Conservation (phyloP, 1,140 invertebrate genomes). For the Drosophila asahinai region DNA sequence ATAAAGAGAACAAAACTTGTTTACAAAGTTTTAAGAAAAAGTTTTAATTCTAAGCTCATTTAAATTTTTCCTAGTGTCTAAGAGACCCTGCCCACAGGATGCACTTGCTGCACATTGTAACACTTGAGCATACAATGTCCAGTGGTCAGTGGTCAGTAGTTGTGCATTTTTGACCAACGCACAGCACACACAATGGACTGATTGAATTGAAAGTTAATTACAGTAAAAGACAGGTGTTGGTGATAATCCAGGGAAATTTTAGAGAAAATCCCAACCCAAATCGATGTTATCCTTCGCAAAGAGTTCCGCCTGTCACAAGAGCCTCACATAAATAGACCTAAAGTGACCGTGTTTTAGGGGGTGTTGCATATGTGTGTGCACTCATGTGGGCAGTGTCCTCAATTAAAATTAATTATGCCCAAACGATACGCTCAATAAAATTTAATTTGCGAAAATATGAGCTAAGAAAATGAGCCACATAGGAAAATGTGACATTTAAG, state of each 20-base stretch:
- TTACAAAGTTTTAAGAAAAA: not conserved
- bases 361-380: conserved; percentile 8
- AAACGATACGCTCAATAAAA: conserved; percentile 84
- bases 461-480: conserved; percentile 72
- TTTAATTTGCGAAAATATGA: conserved; percentile 82
- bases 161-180: conserved; percentile 26
- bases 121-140: conserved; percentile 45
- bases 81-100: conserved; percentile 20
- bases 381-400: conserved; percentile 61
- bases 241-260: not conserved
- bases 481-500: conserved; percentile 76
- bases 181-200: conserved; percentile 2
- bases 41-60: not conserved
- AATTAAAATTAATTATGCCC: conserved; percentile 84
- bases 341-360: conserved; percentile 28
- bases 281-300: not conserved
- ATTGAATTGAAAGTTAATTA: conserved; percentile 54
- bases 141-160: conserved; percentile 21
- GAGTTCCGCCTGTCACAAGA: conserved; percentile 30
- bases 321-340: conserved; percentile 37
- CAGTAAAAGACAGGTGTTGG: conserved; percentile 1
- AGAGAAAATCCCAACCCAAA: not conserved
- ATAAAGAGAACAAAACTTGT: not conserved
- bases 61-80: conserved; percentile 2
- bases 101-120: conserved; percentile 35